Evolutionary conservation across 2,888 invertebrate species (phyloP), one percentile per base, ranked within the genome.

Genomic region (Melanchra persicariae): DNA sequence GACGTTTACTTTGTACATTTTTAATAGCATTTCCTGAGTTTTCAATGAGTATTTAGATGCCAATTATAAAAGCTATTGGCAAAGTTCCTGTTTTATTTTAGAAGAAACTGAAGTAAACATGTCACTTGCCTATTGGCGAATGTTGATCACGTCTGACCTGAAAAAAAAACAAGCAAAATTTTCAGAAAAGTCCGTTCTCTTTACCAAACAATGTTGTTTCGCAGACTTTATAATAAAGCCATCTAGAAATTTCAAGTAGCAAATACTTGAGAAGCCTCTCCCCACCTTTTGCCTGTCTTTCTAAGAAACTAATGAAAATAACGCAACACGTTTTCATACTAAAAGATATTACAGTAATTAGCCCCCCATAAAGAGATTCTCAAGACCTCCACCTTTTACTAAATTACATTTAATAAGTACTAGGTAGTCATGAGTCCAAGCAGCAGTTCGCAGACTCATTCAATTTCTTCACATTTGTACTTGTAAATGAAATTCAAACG

Each of bases 401-500:
- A 74, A 74, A 79, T 70, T 63, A 74, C 63, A 63, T 74, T 60
- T 55, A 70, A 62, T 74, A 79, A 66, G 65, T 63, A 70, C 74
- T 40, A 75, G 43, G 62, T 57, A 57, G 62, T 51, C 66, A 62
- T 63, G 78, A 79, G 66, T 66, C 70, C 62, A 63, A 37, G 37
- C 37, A 70, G 75, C 45, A 70, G 59, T 75, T 66, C 10, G 49
- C 74, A 26, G 58, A 65, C 59, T 79, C 66, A 73, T 77, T 52
- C 68, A 73, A 77, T 77, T 79, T 73, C 73, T 58, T 61, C 49
- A 68, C 68, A 77, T 72, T 72, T 43, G 58, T 72, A 72, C 77
- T 62, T 55, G 54, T 34, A 77, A 81, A 79, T 77, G 72, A 81
- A 81, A 77, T 54, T 76, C 64, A 64, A 62, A 43, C 68, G 54